Base-by-base conservation (phyloP, 2,113 vertebrate species). In the Beaufortia kweichowensis region DNA sequence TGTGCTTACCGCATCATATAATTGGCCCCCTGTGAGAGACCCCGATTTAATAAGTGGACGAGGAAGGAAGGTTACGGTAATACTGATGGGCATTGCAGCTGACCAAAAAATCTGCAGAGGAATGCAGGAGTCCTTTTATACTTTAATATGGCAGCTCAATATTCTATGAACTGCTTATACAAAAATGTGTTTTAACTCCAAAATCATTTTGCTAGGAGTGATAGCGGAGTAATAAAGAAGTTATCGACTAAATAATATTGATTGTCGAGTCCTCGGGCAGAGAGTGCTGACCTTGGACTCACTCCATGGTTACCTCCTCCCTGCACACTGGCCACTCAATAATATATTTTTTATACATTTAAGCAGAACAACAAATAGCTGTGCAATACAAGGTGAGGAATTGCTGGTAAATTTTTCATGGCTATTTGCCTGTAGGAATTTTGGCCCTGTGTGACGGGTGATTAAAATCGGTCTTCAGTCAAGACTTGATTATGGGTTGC, bases 171-270 rank as follows among this genome's bases (percentile, higher is more conserved):
- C 72, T 81, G 65, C 92, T 92, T 94, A 92, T 92, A 69, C 90
- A 91, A 94, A 95, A 96, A 95, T 94, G 92, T 94, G 94, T 96
- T 97, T 97, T 94, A 95, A 95, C 95, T 94, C 93, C 89, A 94
- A 98, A 98, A 96, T 96, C 85, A 96, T 97, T 95, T 98, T 89
- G 94, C 95, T 96, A 62, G 79, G 82, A 96, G 96, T 96, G 92
- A 94, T 94, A 93, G 94, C 92, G 90, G 91, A 94, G 95, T 98
- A 98, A 99, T 99, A 98, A 98, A 98, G 96, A 92, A 95, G 93
- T 95, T 99, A 98, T 99, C 98, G 97, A 98, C 95, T 94, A 97
- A 94, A 93, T 95, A 89, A 94, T 97, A 99, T 99, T 95, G 97
- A 99, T 98, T 93, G 94, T 85, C 91, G 91, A 94, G 94, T 98